These are phyloP conservation scores for Sphinx pinastri DNA, from an alignment of 2,888 invertebrate genomes.

Conservation along the genomic window DNA sequence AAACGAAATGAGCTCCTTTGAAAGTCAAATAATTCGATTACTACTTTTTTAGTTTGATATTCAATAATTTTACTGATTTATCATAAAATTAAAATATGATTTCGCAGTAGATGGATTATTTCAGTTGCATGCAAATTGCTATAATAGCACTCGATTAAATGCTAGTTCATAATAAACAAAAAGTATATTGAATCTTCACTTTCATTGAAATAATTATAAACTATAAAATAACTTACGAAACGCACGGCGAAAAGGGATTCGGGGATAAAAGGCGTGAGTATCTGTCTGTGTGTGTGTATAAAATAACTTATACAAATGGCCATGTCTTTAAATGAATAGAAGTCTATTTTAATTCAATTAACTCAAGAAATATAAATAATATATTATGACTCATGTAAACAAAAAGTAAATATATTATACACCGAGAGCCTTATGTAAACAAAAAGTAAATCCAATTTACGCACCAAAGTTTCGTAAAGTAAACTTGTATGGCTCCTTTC, in stretches of 20 bases:
- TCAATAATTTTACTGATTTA: not conserved
- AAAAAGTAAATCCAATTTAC: constrained; percentile 18
- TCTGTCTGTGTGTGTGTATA: no score
- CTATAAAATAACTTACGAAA: no score
- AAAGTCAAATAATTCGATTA: constrained; percentile 12
- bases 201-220: no score
- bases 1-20: constrained; percentile 6
- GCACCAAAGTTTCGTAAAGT: constrained; percentile 16
- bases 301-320: no score
- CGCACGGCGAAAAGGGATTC: no score
- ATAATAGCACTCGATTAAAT: not conserved
- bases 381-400: not conserved
- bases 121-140: not conserved
- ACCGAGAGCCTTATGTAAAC: not conserved
- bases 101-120: not conserved
- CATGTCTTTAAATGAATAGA: no score
- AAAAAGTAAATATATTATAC: constrained; percentile 5
- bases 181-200: not conserved
- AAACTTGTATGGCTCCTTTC: constrained; percentile 35
- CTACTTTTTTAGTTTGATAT: not conserved
- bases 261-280: no score
- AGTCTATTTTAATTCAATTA: no score
- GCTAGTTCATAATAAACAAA: not conserved
- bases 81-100: not conserved
- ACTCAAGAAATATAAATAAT: no score